phyloP scores from a whole-genome alignment of 2,797 vertebrate genomes.

The Dallia pectoralis region DNA sequence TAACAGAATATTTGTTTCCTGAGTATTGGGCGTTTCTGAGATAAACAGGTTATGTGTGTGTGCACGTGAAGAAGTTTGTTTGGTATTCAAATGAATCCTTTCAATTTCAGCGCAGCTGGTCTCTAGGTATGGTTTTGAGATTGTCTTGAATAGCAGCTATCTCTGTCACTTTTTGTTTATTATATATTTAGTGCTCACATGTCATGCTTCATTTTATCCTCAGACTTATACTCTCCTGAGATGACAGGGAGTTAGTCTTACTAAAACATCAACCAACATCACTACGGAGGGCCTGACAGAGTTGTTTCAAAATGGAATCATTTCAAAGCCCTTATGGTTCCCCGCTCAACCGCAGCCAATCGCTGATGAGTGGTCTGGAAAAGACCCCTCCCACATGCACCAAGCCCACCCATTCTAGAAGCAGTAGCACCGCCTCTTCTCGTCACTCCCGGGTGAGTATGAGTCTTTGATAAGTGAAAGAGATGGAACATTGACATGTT shows the following conservation, averaged over 20 bases:
- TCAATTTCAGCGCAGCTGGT: too few relatives aligned
- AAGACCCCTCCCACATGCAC: conserved; percentile 69
- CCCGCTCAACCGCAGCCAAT: conserved; percentile 63
- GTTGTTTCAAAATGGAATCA: conserved; percentile 55
- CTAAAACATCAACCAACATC: conserved; percentile 19
- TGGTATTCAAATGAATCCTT: too few relatives aligned
- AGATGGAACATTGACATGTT: neutral
- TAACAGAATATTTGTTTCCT: too few relatives aligned
- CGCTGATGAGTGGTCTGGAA: conserved; percentile 80
- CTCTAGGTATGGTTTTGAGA: neutral
- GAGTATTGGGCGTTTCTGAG: too few relatives aligned
- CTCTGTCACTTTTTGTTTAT: too few relatives aligned
- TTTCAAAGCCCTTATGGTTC: conserved; percentile 37
- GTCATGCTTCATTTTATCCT: conserved; percentile 5
- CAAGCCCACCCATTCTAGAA: conserved; percentile 76
- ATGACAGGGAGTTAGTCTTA: conserved; percentile 32
- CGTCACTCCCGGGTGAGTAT: conserved; percentile 80
- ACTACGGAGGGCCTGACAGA: conserved; percentile 24
- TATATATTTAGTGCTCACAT: neutral
- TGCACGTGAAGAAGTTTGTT: too few relatives aligned
- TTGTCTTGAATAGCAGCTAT: too few relatives aligned
- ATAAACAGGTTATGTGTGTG: too few relatives aligned
- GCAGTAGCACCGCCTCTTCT: conserved; percentile 84
- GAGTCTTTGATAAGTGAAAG: neutral
- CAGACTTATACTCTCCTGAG: conserved; percentile 29